Base-by-base conservation (phyloP, 2,888 invertebrate genomes). In the Polymixis flavicincta region DNA sequence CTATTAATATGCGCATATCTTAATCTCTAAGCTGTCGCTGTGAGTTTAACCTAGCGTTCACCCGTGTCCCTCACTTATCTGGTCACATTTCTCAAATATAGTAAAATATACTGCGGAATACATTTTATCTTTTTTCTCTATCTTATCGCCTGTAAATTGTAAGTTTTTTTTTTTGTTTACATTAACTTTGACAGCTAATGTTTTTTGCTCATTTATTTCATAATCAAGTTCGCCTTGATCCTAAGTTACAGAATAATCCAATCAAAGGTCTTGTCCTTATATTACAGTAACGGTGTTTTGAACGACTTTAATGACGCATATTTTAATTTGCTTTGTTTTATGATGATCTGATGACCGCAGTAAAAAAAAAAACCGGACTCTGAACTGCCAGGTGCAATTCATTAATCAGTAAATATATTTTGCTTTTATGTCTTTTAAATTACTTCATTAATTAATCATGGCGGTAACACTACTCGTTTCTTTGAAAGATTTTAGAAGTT, bases 51-150 rank as follows among this genome's bases (percentile, higher is more conserved):
- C 76, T 52, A 71, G 9, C 75, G 80, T 80, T 85, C 86, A 87
- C 87, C 85, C 85, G 69, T 71, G 78, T 78, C 74, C 79, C 80
- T 69, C 79, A 65, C 68, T 87, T 88, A 88, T 88, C 89, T 78
- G 67, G 74, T 78, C 70, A 84, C 78, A 86, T 88, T 86, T 83
- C 76, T 82, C 68, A 83, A 83, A 89, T 81, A 81, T 79, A 81
- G 76, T 78, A 81, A 80, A 88, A 85, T 77, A 32, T 82, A 87
- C 88, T 87, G 89, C 89, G 89, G 85, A 90, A 87, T 90, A 90
- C 68, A 68, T 78, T 85, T 88, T 89, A 86, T 90, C 86, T 76
- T 74, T 73, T 76, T 74, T 73, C 75, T 59, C 68, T 90, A 89
- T 90, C 90, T 90, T 90, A 90, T 89, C 89, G 74, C 48, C 63